A percentile compares a stretch with the other conserved stretches of the same genome.
Conservation (phyloP, 2,113 vertebrate genomes). For the Toxotes chatareus region DNA sequence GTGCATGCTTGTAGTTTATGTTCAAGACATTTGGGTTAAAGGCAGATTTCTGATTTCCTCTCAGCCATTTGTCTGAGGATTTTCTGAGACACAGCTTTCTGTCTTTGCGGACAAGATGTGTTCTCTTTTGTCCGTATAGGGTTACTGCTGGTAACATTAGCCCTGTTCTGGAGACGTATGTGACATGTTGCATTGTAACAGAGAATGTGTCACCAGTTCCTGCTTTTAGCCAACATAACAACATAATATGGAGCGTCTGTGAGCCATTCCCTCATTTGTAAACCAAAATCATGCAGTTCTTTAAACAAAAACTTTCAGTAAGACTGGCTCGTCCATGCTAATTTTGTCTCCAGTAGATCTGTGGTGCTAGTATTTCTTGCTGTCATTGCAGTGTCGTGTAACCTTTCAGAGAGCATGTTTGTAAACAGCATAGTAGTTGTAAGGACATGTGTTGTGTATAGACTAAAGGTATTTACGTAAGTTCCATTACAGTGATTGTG, state of each 20-base stretch:
- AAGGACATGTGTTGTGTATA: slow-evolving; percentile 22
- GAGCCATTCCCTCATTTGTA: slow-evolving; percentile 17
- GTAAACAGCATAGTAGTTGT: slow-evolving; percentile 55
- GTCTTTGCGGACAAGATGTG: slow-evolving; percentile 21
- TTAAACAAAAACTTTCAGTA: neutral
- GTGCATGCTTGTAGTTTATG: neutral
- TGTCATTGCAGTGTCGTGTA: slow-evolving; percentile 9
- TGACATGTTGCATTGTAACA: slow-evolving; percentile 20
- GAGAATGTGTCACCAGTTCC: neutral
- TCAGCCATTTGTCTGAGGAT: neutral
- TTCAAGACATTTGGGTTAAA: neutral
- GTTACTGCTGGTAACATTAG: slow-evolving; percentile 55
- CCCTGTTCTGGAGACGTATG: slow-evolving; percentile 6
- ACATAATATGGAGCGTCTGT: neutral
- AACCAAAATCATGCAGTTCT: slow-evolving; percentile 20
- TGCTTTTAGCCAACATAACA: neutral
- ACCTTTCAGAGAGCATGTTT: slow-evolving; percentile 35
- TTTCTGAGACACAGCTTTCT: slow-evolving; percentile 9
- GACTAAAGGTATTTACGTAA: slow-evolving; percentile 44
- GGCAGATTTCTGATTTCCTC: slow-evolving; percentile 18
- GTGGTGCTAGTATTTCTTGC: slow-evolving; percentile 4
- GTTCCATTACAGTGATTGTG: slow-evolving; percentile 38
- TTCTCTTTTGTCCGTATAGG: slow-evolving; percentile 45
- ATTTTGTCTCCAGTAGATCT: slow-evolving; percentile 10
- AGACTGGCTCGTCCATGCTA: neutral